Conservation (phyloP, 2,113 vertebrate genomes). For the Nettapus auritus region DNA sequence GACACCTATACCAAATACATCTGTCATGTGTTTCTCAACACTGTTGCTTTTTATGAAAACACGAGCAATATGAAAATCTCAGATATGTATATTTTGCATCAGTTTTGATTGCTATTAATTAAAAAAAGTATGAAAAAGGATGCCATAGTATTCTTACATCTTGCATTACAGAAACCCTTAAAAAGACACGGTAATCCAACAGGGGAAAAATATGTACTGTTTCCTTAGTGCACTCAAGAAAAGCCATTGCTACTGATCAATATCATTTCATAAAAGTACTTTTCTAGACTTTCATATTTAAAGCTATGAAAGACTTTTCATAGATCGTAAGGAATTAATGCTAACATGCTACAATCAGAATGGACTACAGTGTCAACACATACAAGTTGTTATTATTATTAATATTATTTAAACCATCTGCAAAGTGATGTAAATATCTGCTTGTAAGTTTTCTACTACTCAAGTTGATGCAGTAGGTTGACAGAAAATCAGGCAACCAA, state of each 20-base stretch:
- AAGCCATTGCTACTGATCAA: neutral
- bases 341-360: neutral
- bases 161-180: neutral
- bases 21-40: neutral
- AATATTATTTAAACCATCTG: neutral
- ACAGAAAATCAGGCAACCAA: neutral
- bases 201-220: neutral
- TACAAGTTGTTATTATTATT: neutral
- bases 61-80: neutral
- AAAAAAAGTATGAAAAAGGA: neutral
- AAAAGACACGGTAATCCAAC: neutral
- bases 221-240: neutral
- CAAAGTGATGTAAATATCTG: neutral
- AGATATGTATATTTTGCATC: neutral
- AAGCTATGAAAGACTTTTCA: neutral
- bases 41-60: neutral
- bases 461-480: neutral
- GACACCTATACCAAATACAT: neutral
- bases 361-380: neutral
- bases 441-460: neutral
- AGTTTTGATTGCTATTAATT: neutral
- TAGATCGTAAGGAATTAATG: neutral
- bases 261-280: neutral
- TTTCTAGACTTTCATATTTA: neutral
- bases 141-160: neutral